These are phyloP conservation scores for Cetonia aurata DNA, from an alignment of 2,888 invertebrate species.

Conservation along the genomic window DNA sequence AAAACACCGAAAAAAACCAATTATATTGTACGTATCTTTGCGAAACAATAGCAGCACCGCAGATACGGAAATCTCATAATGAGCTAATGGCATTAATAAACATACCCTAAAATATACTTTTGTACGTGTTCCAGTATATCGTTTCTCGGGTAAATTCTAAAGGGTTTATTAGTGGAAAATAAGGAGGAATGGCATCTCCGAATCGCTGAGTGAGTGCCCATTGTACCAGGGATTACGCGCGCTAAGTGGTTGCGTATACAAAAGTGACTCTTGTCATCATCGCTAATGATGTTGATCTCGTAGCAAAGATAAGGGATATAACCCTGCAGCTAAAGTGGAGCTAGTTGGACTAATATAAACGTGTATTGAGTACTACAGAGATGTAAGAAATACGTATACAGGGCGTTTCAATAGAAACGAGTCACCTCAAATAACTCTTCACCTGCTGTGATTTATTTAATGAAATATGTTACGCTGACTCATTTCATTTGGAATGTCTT, in stretches of 20 bases:
- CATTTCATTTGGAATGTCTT: no score
- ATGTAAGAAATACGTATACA: no score
- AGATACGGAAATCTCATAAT: slow-evolving; percentile 12
- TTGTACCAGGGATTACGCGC: slow-evolving; percentile 60
- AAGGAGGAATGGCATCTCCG: slow-evolving; percentile 58
- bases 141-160: slow-evolving; percentile 47
- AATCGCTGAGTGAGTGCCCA: slow-evolving; percentile 53
- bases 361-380: neutral
- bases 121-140: neutral
- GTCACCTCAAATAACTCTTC: no score
- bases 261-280: slow-evolving; percentile 56
- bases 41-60: neutral
- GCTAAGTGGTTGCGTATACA: slow-evolving; percentile 55
- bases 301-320: slow-evolving; percentile 50
- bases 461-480: no score
- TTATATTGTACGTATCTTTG: neutral
- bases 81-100: slow-evolving; percentile 14
- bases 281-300: slow-evolving; percentile 56
- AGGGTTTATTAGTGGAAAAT: slow-evolving; percentile 61
- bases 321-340: slow-evolving; percentile 49
- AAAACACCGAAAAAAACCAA: no score
- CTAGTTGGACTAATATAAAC: slow-evolving; percentile 46
- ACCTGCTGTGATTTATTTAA: no score
- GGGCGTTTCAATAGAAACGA: no score
- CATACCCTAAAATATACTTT: neutral